phyloP scores from a whole-genome alignment of 2,888 invertebrate genomes.

The Saturnia pavonia region DNA sequence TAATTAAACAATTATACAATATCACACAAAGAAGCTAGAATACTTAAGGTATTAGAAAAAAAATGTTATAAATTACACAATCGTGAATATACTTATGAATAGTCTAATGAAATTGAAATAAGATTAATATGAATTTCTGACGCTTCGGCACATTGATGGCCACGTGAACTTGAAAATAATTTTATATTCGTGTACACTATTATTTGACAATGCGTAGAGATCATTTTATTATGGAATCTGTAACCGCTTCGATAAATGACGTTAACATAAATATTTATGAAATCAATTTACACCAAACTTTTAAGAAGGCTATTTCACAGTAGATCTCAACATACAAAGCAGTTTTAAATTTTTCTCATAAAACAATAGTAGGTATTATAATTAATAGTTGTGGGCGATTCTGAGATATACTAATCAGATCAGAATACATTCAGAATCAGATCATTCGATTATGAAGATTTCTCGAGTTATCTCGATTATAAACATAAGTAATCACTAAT shows the following conservation, averaged over 20 bases:
- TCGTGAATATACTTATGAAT: constrained; percentile 48
- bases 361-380: neutral
- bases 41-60: constrained; percentile 42
- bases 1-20: constrained; percentile 14
- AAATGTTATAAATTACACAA: constrained; percentile 44
- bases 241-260: constrained; percentile 47
- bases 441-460: too few species aligned
- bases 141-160: constrained; percentile 47
- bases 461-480: too few species aligned
- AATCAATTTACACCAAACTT: constrained; percentile 36
- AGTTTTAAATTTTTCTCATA: neutral
- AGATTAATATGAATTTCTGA: constrained; percentile 58
- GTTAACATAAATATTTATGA: constrained; percentile 59
- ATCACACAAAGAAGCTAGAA: constrained; percentile 13
- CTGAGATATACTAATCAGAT: too few species aligned
- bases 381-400: too few species aligned
- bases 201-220: constrained; percentile 56
- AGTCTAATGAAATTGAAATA: constrained; percentile 63
- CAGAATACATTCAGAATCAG: too few species aligned
- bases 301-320: constrained; percentile 42
- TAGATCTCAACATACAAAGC: neutral
- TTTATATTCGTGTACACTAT: constrained; percentile 38
- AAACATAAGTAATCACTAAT: too few species aligned
- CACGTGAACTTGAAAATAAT: constrained; percentile 61
- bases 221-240: constrained; percentile 71